Conservation (phyloP, 2,888 invertebrate species). For the Euplexia lucipara region DNA sequence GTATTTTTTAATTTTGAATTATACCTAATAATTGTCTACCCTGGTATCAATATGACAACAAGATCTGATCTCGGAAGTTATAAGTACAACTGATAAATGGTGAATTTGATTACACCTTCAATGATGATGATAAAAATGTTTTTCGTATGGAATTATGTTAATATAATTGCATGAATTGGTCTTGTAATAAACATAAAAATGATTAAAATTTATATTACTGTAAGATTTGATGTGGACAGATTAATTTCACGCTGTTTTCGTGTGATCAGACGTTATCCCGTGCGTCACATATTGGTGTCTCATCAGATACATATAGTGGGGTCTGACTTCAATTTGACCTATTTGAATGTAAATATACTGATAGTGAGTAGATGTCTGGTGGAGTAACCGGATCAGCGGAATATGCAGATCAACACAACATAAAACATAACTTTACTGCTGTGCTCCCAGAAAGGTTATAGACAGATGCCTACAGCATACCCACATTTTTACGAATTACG, state of each 20-base stretch:
- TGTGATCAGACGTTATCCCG: conserved; percentile 72
- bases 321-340: conserved; percentile 72
- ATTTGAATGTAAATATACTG: conserved; percentile 63
- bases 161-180: conserved; percentile 7
- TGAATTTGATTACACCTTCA: conserved; percentile 26
- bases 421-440: no score
- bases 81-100: conserved; percentile 24
- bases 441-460: no score
- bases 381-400: conserved; percentile 31
- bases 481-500: no score
- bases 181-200: conserved; percentile 24
- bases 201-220: conserved; percentile 25
- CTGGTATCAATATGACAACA: conserved; percentile 24
- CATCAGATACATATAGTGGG: conserved; percentile 67
- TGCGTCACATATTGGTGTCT: conserved; percentile 72
- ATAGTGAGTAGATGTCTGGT: conserved; percentile 48
- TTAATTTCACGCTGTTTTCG: conserved; percentile 64
- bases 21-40: not conserved
- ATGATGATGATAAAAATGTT: conserved; percentile 27
- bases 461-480: no score
- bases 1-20: not conserved
- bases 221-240: conserved; percentile 38
- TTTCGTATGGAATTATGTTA: conserved; percentile 9
- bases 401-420: conserved; percentile 1
- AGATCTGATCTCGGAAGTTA: conserved; percentile 50